phyloP scores from a whole-genome alignment of 2,797 vertebrate genomes.

The Bufotes viridis region DNA sequence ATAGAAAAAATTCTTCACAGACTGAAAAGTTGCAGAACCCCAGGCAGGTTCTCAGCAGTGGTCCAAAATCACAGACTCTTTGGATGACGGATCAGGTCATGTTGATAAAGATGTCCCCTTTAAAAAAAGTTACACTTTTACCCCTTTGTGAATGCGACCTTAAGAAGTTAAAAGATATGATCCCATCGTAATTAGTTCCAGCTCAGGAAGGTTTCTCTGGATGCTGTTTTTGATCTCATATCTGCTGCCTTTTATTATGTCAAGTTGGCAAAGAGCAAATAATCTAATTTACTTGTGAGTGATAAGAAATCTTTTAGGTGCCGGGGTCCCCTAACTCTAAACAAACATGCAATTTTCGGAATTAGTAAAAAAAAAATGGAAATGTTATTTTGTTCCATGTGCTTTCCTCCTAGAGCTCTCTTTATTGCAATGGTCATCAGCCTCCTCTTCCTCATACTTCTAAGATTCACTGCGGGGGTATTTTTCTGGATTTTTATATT shows the following conservation, averaged over 20 bases:
- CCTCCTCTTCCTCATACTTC: slow-evolving; percentile 87
- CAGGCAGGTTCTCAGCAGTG: no score
- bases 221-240: slow-evolving; percentile 42
- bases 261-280: slow-evolving; percentile 40
- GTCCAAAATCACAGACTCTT: no score
- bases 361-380: not conserved
- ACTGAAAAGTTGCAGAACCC: no score
- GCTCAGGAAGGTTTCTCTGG: not conserved
- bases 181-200: slow-evolving; percentile 48
- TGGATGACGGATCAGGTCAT: no score
- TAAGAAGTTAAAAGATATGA: slow-evolving; percentile 32
- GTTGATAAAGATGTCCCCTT: no score
- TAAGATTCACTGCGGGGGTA: slow-evolving; percentile 87
- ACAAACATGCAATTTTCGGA: slow-evolving; percentile 13
- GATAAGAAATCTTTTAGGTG: slow-evolving; percentile 32
- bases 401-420: slow-evolving; percentile 79
- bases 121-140: no score
- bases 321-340: slow-evolving; percentile 11
- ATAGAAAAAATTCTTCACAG: no score
- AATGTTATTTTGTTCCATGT: slow-evolving; percentile 51
- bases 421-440: slow-evolving; percentile 90
- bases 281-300: slow-evolving; percentile 38
- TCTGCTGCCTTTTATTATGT: slow-evolving; percentile 28
- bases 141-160: not conserved
- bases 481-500: slow-evolving; percentile 91